Base-by-base conservation (phyloP, 1,140 invertebrate species). In the Zaprionus africanus region DNA sequence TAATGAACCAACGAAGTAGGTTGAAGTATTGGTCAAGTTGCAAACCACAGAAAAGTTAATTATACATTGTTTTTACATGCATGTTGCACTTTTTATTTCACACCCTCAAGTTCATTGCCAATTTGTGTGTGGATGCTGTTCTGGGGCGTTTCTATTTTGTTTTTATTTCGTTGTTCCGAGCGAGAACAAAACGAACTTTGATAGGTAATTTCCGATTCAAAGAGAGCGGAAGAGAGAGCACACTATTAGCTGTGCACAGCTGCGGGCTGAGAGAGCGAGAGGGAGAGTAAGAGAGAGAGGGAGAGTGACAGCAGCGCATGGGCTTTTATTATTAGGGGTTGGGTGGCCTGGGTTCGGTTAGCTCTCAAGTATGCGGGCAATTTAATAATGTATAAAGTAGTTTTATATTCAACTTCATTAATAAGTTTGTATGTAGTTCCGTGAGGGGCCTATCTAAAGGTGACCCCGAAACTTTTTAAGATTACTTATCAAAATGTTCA, bases 41-140 rank as follows among this genome's bases (percentile, higher is more conserved):
- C 31, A 34, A 11, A 34, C 9, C 9, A 11, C 31, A 34, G 9
- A 11, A 34, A 34, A 34, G 31, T 11, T 34, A 34, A 34, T 34
- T 34, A 34, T 34, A 34, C 9, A 11, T 31, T 31, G 7, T 34
- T 34, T 34, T 34, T 34, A 34, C 9, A 46, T 43, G 17, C 19
- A 51, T 46, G n/a, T 49, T 66, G 36, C 36, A 56, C 56, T 68
- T 22, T 22, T 22, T 67, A 72, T 71, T 68, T 78, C n/a, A 46
- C 41, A 46, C 41, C 41, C n/a, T 71, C 83, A 87, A 88, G 84
- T 88, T 87, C 78, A 87, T 72, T 88, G 78, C 62, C 78, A 80
- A 80, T 54, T 75, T 69, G 53, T 51, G 22, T 22, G 66, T 51
- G 66, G 78, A 53, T 38, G 71, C 62, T 70, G 57, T 53, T 59